Percentiles rank a stretch among this genome's conserved stretches.
Evolutionary conservation across 2,113 vertebrate species (phyloP).

Genomic region (Macrotis lagotis): DNA sequence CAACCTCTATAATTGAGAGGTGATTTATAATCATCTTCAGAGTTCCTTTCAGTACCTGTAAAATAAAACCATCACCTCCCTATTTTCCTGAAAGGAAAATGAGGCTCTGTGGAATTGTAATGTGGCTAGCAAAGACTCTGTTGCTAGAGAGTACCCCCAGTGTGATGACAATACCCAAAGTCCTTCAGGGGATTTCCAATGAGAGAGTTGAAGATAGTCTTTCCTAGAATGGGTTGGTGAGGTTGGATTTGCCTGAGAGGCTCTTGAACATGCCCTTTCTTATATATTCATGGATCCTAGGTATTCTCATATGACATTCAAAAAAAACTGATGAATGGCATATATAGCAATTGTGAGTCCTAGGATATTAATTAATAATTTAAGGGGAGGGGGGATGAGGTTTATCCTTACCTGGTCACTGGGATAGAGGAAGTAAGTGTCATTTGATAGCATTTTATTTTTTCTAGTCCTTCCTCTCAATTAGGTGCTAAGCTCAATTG

Average conservation of each 20-base stretch:
- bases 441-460: not conserved
- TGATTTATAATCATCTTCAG: not conserved
- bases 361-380: not conserved
- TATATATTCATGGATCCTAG: not conserved
- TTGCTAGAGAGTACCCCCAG: not conserved
- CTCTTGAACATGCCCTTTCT: not conserved
- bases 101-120: not conserved
- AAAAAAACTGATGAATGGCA: not conserved
- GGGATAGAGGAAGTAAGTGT: not conserved
- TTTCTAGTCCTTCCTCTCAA: not conserved
- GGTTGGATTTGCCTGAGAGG: not conserved
- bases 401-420: not conserved
- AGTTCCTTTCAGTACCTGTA: slow-evolving; percentile 15
- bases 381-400: not conserved
- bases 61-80: not conserved
- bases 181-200: not conserved
- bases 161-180: not conserved
- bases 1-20: slow-evolving; percentile 20
- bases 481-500: not conserved
- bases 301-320: not conserved
- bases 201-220: not conserved
- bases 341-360: not conserved
- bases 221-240: not conserved
- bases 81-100: slow-evolving; percentile 13
- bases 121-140: not conserved